Percentiles rank a stretch among this genome's conserved stretches.
Conservation (phyloP, 2,113 vertebrate species). For the Catharus bicknelli region DNA sequence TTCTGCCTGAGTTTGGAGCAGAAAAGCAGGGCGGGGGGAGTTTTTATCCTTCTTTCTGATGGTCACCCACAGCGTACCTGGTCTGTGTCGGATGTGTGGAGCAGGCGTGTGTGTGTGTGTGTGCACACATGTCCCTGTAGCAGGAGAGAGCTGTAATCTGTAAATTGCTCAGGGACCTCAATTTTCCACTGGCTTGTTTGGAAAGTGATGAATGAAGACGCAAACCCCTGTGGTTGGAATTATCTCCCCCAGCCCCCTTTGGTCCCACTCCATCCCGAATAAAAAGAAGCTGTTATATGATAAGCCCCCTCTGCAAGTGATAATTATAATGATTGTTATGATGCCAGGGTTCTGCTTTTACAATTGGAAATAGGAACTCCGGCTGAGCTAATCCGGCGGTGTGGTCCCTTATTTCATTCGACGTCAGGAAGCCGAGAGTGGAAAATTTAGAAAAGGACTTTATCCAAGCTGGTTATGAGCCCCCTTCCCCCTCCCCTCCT, state of each 20-base stretch:
- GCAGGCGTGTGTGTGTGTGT: rapidly evolving
- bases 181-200: constrained; percentile 66
- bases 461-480: constrained; percentile 64
- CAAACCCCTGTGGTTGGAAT: constrained; percentile 58
- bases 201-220: constrained; percentile 71
- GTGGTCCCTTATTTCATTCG: constrained; percentile 55
- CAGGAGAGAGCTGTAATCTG: constrained; percentile 57
- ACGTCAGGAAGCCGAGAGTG: constrained; percentile 27
- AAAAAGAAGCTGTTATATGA: constrained; percentile 68
- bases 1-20: constrained; percentile 53
- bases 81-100: not conserved
- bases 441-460: constrained; percentile 53
- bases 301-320: constrained; percentile 66
- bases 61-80: not conserved
- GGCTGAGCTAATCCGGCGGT: constrained; percentile 53
- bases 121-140: not conserved
- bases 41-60: not conserved
- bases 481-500: constrained; percentile 25
- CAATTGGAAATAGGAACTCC: constrained; percentile 52
- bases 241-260: constrained; percentile 21
- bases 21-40: not conserved
- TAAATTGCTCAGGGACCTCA: constrained; percentile 65
- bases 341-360: constrained; percentile 44
- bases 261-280: not conserved
- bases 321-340: constrained; percentile 70